These are phyloP conservation scores for Portevinia maculata DNA, from an alignment of 2,888 invertebrate species.

Conservation along the genomic window DNA sequence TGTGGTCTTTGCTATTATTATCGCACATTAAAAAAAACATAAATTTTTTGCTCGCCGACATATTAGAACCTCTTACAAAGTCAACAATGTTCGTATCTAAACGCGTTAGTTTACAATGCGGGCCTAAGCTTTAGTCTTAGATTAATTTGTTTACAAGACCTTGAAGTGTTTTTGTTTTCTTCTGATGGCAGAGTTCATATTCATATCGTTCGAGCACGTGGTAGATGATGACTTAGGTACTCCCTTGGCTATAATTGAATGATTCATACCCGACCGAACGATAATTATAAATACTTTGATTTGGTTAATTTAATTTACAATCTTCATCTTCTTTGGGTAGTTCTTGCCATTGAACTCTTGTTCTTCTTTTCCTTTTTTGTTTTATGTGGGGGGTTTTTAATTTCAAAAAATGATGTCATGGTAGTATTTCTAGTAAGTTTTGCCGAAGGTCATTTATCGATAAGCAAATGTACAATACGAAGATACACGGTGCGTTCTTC, in stretches of 20 bases:
- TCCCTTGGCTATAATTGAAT: constrained; percentile 31
- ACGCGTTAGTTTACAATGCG: background rate
- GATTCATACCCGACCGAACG: constrained; percentile 35
- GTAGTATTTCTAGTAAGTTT: constrained; percentile 48
- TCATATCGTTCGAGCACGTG: constrained; percentile 57
- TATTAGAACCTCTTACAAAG: constrained; percentile 50
- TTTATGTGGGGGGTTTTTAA: constrained; percentile 35
- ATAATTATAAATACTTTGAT: constrained; percentile 45
- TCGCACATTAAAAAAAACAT: constrained; percentile 4
- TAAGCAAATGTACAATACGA: constrained; percentile 15
- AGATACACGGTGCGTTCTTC: constrained; percentile 19
- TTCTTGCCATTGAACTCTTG: constrained; percentile 53
- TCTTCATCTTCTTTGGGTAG: constrained; percentile 4
- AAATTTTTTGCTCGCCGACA: constrained; percentile 18
- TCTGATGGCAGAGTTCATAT: constrained; percentile 29
- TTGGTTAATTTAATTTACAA: constrained; percentile 18
- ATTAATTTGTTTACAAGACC: constrained; percentile 51
- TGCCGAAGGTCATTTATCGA: constrained; percentile 44
- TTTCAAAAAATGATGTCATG: constrained; percentile 66
- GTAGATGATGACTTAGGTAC: constrained; percentile 17
- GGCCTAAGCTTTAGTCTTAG: constrained; percentile 18
- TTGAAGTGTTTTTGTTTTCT: constrained; percentile 38
- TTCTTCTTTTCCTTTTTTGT: background rate
- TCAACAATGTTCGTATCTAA: constrained; percentile 33
- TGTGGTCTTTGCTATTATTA: constrained; percentile 12